A percentile compares a stretch with the other conserved stretches of the same genome.
These are phyloP conservation scores for Stramonita haemastoma DNA, from an alignment of 2,888 invertebrate genomes.

Conservation along the genomic window DNA sequence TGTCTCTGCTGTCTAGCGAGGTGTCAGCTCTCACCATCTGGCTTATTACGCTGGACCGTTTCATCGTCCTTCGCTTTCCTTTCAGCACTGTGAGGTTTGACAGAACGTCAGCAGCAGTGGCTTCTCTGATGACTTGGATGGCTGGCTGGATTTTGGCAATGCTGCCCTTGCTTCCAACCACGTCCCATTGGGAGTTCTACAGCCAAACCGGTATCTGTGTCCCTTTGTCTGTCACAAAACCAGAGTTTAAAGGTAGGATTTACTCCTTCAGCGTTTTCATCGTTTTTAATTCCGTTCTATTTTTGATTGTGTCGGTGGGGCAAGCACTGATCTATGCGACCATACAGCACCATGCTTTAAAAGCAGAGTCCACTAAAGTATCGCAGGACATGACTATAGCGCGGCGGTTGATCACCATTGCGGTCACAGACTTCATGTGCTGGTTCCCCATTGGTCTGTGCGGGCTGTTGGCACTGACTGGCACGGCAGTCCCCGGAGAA, in stretches of 20 bases:
- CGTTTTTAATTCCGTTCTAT: not conserved
- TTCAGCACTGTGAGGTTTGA: not conserved
- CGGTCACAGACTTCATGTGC: not conserved
- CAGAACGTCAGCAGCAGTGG: not conserved
- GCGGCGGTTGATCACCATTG: slow-evolving; percentile 1
- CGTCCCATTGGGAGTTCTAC: slow-evolving; percentile 1
- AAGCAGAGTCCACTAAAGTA: not conserved
- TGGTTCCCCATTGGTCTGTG: slow-evolving; percentile 22
- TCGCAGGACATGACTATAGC: slow-evolving; percentile 1
- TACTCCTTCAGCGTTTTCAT: not conserved
- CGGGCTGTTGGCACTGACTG: not conserved
- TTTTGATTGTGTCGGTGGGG: not conserved
- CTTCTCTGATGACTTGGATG: not conserved
- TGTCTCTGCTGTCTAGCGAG: slow-evolving; percentile 24
- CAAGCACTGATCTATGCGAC: not conserved
- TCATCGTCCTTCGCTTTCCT: not conserved
- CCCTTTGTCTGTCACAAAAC: not conserved
- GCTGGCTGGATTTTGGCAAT: not conserved
- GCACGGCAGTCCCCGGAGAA: not conserved
- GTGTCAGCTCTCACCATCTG: not conserved
- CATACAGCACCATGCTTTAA: not conserved
- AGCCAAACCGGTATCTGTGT: not conserved
- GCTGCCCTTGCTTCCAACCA: not conserved
- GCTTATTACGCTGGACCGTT: slow-evolving; percentile 6
- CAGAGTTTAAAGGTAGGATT: not conserved